A percentile compares a stretch with the other conserved stretches of the same genome.
Conservation (phyloP, 2,888 invertebrate species). For the Tenthredo amoena region DNA sequence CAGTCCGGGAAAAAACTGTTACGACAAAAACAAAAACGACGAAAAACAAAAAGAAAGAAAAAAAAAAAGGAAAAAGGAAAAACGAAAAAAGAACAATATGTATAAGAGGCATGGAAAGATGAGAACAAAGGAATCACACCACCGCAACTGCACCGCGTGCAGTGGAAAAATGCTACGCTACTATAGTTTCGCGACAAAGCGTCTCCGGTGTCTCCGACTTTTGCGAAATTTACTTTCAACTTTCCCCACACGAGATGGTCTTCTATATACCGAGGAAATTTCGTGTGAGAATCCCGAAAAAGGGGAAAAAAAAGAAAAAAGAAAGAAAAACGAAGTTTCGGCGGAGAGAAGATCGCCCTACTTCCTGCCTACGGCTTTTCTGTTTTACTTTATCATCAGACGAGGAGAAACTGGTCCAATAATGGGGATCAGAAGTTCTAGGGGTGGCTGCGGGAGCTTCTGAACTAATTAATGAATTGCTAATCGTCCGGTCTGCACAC, state of each 20-base stretch:
- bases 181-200: background rate
- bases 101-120: background rate
- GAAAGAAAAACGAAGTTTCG: no score
- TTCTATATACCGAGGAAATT: background rate
- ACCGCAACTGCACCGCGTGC: background rate
- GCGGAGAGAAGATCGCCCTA: background rate
- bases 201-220: background rate
- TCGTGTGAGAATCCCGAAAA: background rate
- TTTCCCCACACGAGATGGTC: background rate
- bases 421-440: background rate
- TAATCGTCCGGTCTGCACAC: constrained; percentile 14
- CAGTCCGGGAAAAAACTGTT: constrained; percentile 6
- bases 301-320: background rate
- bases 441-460: background rate
- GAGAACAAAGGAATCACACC: constrained; percentile 22
- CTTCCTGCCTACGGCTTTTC: background rate
- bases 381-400: background rate
- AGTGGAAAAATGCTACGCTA: background rate
- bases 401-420: background rate
- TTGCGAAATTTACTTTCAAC: background rate
- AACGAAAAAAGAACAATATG: background rate
- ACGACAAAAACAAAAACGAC: background rate
- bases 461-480: constrained; percentile 1
- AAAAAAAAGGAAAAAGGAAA: background rate
- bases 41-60: background rate